phyloP scores from a whole-genome alignment of 2,888 invertebrate genomes.

The Tenthredo livida region DNA sequence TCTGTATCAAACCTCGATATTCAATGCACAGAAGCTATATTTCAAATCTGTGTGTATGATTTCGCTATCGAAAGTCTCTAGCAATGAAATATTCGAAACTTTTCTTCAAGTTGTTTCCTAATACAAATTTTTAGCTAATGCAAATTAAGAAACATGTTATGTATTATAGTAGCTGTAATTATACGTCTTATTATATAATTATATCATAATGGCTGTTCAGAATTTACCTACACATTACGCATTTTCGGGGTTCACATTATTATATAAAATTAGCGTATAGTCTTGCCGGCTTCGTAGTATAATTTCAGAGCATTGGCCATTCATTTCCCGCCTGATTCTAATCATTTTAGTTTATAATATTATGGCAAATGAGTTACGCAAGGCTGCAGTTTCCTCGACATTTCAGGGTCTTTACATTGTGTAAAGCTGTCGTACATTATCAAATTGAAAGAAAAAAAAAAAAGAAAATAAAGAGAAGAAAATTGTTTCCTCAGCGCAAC shows the following conservation, averaged over 20 bases:
- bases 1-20: not conserved
- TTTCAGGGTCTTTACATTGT: not conserved
- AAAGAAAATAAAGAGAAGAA: too few relatives aligned
- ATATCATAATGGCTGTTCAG: not conserved
- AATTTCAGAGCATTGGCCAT: constrained; percentile 5
- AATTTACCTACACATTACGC: not conserved
- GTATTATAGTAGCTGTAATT: not conserved
- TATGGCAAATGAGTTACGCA: constrained; percentile 17
- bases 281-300: not conserved
- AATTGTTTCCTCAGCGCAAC: not conserved
- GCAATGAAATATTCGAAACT: not conserved
- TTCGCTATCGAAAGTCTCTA: not conserved
- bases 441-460: not conserved
- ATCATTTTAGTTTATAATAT: constrained; percentile 14
- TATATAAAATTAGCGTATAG: not conserved
- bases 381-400: not conserved
- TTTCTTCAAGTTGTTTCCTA: not conserved
- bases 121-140: not conserved
- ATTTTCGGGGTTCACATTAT: not conserved
- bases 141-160: not conserved
- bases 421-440: not conserved
- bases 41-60: not conserved
- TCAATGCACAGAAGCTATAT: not conserved
- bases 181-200: not conserved
- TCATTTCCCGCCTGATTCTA: not conserved